Base-by-base conservation (phyloP, 2,797 vertebrate species). In the Melanotaenia trifasciata region DNA sequence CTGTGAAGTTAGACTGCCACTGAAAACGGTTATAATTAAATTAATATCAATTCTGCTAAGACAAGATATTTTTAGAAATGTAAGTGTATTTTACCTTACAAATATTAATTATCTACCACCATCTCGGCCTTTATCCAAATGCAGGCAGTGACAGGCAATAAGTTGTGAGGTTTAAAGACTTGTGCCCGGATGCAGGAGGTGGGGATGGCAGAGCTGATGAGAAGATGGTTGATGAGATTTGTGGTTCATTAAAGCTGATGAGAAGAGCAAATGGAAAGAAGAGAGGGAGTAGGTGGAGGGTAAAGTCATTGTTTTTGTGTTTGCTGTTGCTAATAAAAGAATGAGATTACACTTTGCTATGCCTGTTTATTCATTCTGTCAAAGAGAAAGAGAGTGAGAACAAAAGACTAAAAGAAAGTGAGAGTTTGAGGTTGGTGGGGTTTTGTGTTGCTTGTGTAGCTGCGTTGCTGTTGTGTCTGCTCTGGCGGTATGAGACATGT, bases 251-350 rank as follows among this genome's bases (percentile, higher is more conserved):
- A 92, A 89, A 89, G 85, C 78, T 87, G 87, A 91, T 84, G 87
- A 90, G 89, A 85, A 64, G 62, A 81, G 79, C 79, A 83, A 86
- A 87, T 38, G 64, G 84, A 85, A 76, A 67, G 20, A 76, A 53
- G 56, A 51, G 60, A 33, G 59, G 64, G 72, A 67, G 69, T 30
- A 50, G 78, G 50, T 12, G 63, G 62, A 82, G 82, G 80, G 71
- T 84, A 80, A 89, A 88, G 84, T 88, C 84, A 87, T 90, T 88
- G 87, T 90, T 87, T 88, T 81, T 85, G 79, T 88, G 87, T 90
- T 91, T 91, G 90, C 88, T 70, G 83, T 84, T 86, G 88, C 91
- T 89, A 91, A 93, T 89, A 93, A 89, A 91, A 89, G 83, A 90
- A 79, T 78, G 71, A 85, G 74, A 92, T 91, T 87, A 84, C 80